phyloP scores from a whole-genome alignment of 2,888 invertebrate genomes.

The Himalopsyche tibetana region DNA sequence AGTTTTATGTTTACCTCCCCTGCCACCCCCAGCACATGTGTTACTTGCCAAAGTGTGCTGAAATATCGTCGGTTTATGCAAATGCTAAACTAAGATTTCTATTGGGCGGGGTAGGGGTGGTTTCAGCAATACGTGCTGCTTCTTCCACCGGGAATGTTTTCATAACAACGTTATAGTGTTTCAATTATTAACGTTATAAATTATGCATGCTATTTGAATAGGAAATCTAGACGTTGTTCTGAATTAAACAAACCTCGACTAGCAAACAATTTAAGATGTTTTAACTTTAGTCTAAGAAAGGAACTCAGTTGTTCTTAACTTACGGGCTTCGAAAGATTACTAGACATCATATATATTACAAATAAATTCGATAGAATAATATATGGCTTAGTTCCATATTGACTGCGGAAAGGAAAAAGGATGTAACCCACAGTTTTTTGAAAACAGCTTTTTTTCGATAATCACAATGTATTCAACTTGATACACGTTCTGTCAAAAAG shows the following conservation, averaged over 20 bases:
- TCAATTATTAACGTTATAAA: slow-evolving; percentile 15
- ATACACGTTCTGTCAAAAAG: no score
- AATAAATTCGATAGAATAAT: no score
- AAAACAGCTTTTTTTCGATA: no score
- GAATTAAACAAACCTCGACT: neutral
- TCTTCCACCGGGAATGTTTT: slow-evolving; percentile 6
- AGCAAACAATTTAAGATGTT: no score
- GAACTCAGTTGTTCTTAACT: no score
- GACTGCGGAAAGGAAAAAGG: no score
- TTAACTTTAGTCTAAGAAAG: no score
- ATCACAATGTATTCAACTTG: no score
- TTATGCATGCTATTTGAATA: slow-evolving; percentile 6
- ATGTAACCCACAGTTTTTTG: no score
- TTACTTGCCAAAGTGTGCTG: slow-evolving; percentile 28
- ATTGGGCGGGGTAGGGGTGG: neutral
- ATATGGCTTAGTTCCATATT: no score
- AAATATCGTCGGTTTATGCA: slow-evolving; percentile 32
- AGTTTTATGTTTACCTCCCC: neutral
- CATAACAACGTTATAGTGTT: slow-evolving; percentile 22
- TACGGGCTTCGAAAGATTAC: no score
- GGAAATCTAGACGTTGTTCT: slow-evolving; percentile 22
- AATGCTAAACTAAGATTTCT: slow-evolving; percentile 15
- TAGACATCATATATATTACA: no score
- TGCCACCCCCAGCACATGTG: slow-evolving; percentile 7
- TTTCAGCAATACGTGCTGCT: neutral